Conservation (phyloP, 2,797 vertebrate genomes). For the Tapera naevia region DNA sequence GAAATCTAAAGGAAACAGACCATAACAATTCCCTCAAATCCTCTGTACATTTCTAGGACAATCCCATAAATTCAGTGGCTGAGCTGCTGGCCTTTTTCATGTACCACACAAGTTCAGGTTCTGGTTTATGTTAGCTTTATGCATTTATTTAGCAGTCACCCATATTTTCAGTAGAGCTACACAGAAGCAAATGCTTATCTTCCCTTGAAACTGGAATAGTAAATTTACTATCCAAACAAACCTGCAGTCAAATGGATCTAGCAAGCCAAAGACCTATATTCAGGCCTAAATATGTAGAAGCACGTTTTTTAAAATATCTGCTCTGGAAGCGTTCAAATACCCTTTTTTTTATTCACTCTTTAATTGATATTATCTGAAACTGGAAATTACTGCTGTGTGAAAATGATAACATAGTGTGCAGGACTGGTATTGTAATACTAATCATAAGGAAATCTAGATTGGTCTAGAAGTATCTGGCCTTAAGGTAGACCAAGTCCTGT, state of each 20-base stretch:
- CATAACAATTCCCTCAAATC: neutral
- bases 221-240: neutral
- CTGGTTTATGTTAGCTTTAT: neutral
- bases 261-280: neutral
- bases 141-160: neutral
- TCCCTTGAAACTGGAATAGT: neutral
- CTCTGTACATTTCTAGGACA: neutral
- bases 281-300: neutral
- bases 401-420: neutral
- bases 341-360: neutral
- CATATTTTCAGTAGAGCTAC: neutral
- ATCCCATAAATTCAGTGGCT: neutral
- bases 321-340: neutral
- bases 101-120: neutral
- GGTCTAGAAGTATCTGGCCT: neutral
- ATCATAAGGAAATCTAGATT: neutral
- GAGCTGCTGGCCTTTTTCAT: neutral
- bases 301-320: neutral
- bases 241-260: neutral
- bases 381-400: neutral
- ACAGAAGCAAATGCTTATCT: neutral
- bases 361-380: neutral
- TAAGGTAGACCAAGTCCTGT: neutral
- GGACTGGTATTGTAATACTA: neutral
- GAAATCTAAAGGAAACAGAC: conserved; percentile 39